Evolutionary conservation across 2,888 invertebrate genomes (phyloP), one percentile per base, ranked within the genome.

Genomic region (Pterobdella sp.): DNA sequence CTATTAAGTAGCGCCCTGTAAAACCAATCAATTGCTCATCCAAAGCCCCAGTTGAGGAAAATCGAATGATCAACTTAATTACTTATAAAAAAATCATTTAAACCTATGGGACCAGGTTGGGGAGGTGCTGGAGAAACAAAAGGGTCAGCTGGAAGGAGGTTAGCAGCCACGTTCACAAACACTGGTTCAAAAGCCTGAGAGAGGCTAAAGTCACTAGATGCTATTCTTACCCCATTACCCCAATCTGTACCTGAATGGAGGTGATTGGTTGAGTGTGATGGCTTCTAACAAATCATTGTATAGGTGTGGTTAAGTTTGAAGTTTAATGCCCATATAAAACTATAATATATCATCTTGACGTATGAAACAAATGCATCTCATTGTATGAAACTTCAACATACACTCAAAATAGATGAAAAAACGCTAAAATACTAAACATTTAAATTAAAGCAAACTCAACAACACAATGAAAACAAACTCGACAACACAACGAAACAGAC

Each of bases 111-210:
- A 2, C 2, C n/a, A 22, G 35, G 34, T 3, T 36, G 35, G 35
- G 68, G 68, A 1, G 34, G 34, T 14, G 68, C 49, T 42, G 29
- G 49, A 29, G 68, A 4, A 7, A 32, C 26, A 29, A 7, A 31
- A 18, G 22, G 31, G 10, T 26, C 18, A 26, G 37, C 22, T 0
- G 35, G 69, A 29, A 29, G 49, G n/a, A 32, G 71, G 34, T 22
- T 3, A 3, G 60, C 10, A 56, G 60, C n/a, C n/a, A 56, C n/a
- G 60, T 56, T 22, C n/a, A n/a, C 60, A 22, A 63, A 71, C 29
- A 71, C 36, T n/a, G 71, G 71, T 31, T 71, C 71, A 63, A 71
- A 71, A 34, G 34, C 34, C 26, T 71, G 71, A 34, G 52, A 35
- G 4, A 26, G 34, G 26, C 26, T 63, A 14, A 52, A 52, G 56